Percentiles rank a stretch among this genome's conserved stretches.
Conservation (phyloP, 2,797 vertebrate species). For the Crotalus adamanteus region DNA sequence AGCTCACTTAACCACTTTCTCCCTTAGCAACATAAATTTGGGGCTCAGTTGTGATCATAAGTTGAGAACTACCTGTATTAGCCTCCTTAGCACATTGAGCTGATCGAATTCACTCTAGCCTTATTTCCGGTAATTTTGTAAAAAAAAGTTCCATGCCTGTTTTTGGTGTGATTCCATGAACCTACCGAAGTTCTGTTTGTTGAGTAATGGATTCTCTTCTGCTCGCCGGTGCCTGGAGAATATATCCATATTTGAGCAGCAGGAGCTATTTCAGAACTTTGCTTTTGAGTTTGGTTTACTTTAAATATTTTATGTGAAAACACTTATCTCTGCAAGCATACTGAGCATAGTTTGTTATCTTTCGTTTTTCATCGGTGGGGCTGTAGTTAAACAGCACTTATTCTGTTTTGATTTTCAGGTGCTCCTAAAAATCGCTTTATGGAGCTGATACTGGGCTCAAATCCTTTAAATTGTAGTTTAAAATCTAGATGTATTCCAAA, state of each 20-base stretch:
- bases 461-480: not conserved
- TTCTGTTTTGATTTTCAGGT: not conserved
- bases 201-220: not conserved
- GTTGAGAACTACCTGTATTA: not conserved
- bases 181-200: not conserved
- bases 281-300: not conserved
- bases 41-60: not conserved
- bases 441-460: not conserved
- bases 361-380: not conserved
- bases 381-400: not conserved
- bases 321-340: not conserved
- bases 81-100: not conserved
- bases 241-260: not conserved
- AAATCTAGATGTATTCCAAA: not conserved
- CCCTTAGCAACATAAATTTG: not conserved
- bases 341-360: not conserved
- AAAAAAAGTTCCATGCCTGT: not conserved
- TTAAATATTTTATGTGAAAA: not conserved
- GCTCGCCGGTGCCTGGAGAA: not conserved
- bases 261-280: not conserved
- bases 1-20: not conserved
- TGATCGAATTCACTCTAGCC: not conserved
- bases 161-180: not conserved
- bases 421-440: not conserved
- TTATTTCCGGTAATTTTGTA: not conserved